Conservation (phyloP, 2,888 invertebrate genomes). For the Melikaiella ostensackeni region DNA sequence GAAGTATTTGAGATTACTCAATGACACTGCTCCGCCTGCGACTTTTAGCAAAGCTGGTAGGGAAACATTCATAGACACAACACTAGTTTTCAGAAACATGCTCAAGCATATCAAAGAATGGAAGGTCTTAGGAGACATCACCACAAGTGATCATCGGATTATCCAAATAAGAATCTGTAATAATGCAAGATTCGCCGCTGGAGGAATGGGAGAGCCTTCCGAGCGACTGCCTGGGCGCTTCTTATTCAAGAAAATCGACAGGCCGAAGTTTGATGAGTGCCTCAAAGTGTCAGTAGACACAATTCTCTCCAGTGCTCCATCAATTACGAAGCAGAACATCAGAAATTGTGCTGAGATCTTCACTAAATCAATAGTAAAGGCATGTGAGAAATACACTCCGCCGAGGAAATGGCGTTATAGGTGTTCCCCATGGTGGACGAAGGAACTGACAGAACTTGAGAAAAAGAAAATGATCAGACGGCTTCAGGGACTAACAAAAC, state of each 20-base stretch:
- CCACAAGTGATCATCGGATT: background rate
- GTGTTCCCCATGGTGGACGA: too few species aligned
- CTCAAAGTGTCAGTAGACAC: too few species aligned
- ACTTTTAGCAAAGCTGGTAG: constrained; percentile 13
- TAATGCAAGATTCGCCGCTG: too few species aligned
- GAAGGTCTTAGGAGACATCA: background rate
- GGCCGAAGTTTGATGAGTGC: too few species aligned
- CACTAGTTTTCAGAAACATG: background rate
- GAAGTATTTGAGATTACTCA: constrained; percentile 16
- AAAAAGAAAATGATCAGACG: background rate
- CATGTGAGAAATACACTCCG: background rate
- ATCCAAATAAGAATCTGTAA: too few species aligned
- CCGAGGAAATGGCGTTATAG: background rate
- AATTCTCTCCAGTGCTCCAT: too few species aligned
- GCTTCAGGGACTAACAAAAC: background rate
- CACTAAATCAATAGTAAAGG: background rate
- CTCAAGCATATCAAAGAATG: background rate
- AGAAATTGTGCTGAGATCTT: background rate
- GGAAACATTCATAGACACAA: background rate
- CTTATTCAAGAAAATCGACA: too few species aligned
- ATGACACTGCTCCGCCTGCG: constrained; percentile 36
- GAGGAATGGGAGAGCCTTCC: too few species aligned
- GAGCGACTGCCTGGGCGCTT: too few species aligned
- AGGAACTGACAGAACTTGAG: background rate
- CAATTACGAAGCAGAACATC: fast-evolving